Evolutionary conservation across 2,888 invertebrate genomes (phyloP).

Genomic region (Philopedon plagiatum): DNA sequence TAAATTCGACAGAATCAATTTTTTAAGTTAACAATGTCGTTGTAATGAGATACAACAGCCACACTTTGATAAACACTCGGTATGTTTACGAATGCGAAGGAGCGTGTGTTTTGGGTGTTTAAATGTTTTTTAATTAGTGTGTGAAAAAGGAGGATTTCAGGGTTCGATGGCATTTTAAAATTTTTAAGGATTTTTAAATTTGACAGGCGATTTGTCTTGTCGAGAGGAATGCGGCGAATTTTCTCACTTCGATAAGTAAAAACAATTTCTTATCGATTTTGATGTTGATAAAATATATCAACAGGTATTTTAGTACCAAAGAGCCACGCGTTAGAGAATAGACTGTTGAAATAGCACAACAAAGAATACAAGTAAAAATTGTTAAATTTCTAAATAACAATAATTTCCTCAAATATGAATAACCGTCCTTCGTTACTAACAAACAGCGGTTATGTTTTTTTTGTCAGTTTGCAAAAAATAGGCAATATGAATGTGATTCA

Average conservation of each 20-base stretch:
- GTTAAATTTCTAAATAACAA: too few species aligned
- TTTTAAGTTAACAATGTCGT: slow-evolving; percentile 29
- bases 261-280: background rate
- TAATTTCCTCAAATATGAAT: too few species aligned
- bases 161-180: slow-evolving; percentile 22
- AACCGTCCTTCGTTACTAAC: too few species aligned
- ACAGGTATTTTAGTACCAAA: background rate
- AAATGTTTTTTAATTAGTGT: slow-evolving; percentile 41
- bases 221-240: slow-evolving; percentile 29
- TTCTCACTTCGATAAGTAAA: slow-evolving; percentile 23
- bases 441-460: too few species aligned
- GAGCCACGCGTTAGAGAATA: background rate
- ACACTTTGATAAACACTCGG: slow-evolving; percentile 36
- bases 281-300: slow-evolving; percentile 6
- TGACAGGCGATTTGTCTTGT: slow-evolving; percentile 41
- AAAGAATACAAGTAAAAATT: too few species aligned
- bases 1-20: slow-evolving; percentile 36
- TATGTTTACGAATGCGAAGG: slow-evolving; percentile 30
- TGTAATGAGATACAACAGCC: slow-evolving; percentile 36
- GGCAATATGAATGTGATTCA: too few species aligned
- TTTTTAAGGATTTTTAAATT: slow-evolving; percentile 25
- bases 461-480: too few species aligned
- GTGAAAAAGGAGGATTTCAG: slow-evolving; percentile 25
- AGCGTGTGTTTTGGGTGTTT: slow-evolving; percentile 21
- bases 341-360: too few species aligned